A percentile compares a stretch with the other conserved stretches of the same genome.
These are phyloP conservation scores for Drosophila varians DNA, from an alignment of 1,140 invertebrate genomes.

Conservation along the genomic window DNA sequence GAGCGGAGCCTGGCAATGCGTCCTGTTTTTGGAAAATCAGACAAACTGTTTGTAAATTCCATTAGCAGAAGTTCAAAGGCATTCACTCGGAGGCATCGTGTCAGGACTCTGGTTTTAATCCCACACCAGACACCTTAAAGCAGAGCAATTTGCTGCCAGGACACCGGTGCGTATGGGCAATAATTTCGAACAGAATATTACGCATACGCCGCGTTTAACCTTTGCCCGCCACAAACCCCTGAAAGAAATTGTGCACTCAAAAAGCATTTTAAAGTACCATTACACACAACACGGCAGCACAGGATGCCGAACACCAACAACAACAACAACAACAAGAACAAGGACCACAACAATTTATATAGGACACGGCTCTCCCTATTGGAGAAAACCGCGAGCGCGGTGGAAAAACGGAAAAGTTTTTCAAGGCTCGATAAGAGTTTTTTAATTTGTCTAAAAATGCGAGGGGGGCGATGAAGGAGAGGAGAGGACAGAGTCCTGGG, in stretches of 20 bases:
- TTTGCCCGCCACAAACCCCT: slow-evolving; percentile 13
- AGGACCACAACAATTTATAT: slow-evolving; percentile 35
- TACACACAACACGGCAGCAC: slow-evolving; percentile 8
- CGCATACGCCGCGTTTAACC: slow-evolving; percentile 66
- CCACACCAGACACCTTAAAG: neutral
- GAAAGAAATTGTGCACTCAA: slow-evolving; percentile 55
- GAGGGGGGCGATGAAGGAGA: neutral
- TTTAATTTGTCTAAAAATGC: slow-evolving; percentile 80
- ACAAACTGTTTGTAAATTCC: slow-evolving; percentile 7
- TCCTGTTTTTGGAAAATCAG: slow-evolving; percentile 2
- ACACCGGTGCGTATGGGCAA: slow-evolving; percentile 57
- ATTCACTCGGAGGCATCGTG: neutral
- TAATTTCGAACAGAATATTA: slow-evolving; percentile 63
- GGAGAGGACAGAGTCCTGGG: neutral
- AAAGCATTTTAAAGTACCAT: slow-evolving; percentile 71
- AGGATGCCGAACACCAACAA: slow-evolving; percentile 3
- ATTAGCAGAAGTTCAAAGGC: slow-evolving; percentile 2
- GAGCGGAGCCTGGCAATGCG: slow-evolving; percentile 10
- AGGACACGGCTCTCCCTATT: slow-evolving; percentile 9
- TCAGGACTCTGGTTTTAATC: slow-evolving; percentile 10
- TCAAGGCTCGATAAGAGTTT: slow-evolving; percentile 76
- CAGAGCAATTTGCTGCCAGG: slow-evolving; percentile 17
- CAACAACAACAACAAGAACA: slow-evolving; percentile 29
- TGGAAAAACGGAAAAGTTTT: slow-evolving; percentile 61
- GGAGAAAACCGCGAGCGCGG: slow-evolving; percentile 39